Evolutionary conservation across 2,113 vertebrate species (phyloP), one percentile per base, ranked within the genome.

Genomic region (Oenanthe oenanthe): DNA sequence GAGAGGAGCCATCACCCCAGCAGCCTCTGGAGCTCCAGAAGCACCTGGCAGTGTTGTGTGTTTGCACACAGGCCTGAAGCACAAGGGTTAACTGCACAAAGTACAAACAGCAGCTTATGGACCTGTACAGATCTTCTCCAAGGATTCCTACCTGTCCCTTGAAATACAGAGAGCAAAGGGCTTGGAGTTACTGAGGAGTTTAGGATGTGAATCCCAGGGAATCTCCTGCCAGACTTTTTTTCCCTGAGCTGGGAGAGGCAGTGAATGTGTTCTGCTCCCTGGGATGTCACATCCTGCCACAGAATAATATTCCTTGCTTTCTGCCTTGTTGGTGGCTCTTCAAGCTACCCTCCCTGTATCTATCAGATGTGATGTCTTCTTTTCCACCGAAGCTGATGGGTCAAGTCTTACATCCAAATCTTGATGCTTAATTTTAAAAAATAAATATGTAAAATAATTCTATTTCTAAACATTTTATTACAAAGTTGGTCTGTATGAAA

Each of bases 231-330:
- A 42, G 17, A 38, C 22, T 14, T 24, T 68, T 47, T 25, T 17
- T 4, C 20, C 56, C n/a, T 0, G 1, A 22, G 9, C 16, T 6
- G 25, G 58, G 15, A 34, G 47, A 72, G 57, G n/a, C 29, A 51
- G 43, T 1, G 2, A 51, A 31, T 9, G 24, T 0, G 0, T 17
- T 17, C 21, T 29, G 42, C 15, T 74, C 29, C 48, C 10, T 5
- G 40, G 32, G 31, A 17, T 5, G 26, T 54, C 9, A 0, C 9
- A 12, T 68, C 50, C 47, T 22, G 1, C 61, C 38, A 17, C 58
- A 48, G 40, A 51, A 5, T 25, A 17, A 1, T 8, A 3, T 36
- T 31, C 12, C n/a, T 36, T 21, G 17, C 20, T 57, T 85, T 62
- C 28, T 45, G 21, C 56, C 11, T 21, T 17, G 10, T 1, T 14